These are phyloP conservation scores for Ceratosolen solmsi DNA, from an alignment of 1,140 invertebrate species.

Conservation along the genomic window DNA sequence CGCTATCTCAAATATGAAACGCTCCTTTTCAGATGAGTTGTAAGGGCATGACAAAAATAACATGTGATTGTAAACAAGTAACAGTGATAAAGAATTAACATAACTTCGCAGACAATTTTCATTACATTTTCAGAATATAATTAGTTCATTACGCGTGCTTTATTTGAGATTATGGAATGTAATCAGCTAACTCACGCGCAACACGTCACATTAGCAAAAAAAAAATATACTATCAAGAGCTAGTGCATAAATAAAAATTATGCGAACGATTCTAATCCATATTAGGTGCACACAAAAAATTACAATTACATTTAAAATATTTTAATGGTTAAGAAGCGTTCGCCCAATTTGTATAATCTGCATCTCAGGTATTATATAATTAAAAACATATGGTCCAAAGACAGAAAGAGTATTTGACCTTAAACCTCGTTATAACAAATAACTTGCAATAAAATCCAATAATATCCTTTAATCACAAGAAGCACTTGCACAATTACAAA, in stretches of 20 bases:
- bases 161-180: constrained; percentile 50
- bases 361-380: constrained; percentile 38
- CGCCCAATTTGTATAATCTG: constrained; percentile 36
- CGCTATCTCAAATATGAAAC: constrained; percentile 40
- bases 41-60: constrained; percentile 46
- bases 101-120: constrained; percentile 40
- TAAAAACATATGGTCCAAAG: constrained; percentile 42
- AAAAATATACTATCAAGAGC: constrained; percentile 22
- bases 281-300: constrained; percentile 36
- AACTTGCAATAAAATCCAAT: constrained; percentile 46
- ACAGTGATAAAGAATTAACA: constrained; percentile 48
- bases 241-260: constrained; percentile 37
- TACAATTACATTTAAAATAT: constrained; percentile 49
- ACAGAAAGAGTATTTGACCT: constrained; percentile 42
- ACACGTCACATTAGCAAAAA: constrained; percentile 43
- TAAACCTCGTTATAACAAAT: constrained; percentile 47
- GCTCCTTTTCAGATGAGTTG: constrained; percentile 33
- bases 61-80: constrained; percentile 37
- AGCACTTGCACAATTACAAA: constrained; percentile 47
- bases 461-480: constrained; percentile 48
- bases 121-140: constrained; percentile 41
- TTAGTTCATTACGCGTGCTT: constrained; percentile 45
- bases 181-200: constrained; percentile 44
- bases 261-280: constrained; percentile 49
- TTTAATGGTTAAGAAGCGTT: constrained; percentile 48